These are phyloP conservation scores for Rhorus exstirpatorius DNA, from an alignment of 2,888 invertebrate genomes.

Conservation along the genomic window DNA sequence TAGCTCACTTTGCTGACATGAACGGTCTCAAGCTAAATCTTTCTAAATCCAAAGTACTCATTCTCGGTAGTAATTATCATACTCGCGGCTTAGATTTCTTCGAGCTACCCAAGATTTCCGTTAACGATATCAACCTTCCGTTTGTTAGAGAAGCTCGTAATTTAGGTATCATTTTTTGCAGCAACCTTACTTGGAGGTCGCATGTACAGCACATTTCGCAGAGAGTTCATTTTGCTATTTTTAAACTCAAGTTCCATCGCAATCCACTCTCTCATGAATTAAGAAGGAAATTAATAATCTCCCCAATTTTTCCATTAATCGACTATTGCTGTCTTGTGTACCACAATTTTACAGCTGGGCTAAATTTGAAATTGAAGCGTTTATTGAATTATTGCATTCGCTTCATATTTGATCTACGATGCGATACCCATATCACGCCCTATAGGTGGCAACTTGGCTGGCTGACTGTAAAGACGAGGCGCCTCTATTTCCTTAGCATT, in stretches of 20 bases:
- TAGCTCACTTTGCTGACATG: neutral
- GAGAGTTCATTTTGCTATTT: slow-evolving; percentile 1
- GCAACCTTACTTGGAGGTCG: neutral
- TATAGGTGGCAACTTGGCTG: too few relatives aligned
- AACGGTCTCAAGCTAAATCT: slow-evolving; percentile 5
- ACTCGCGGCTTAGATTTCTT: neutral
- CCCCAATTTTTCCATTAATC: slow-evolving; percentile 28
- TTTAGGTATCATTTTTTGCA: neutral
- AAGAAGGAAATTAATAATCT: neutral
- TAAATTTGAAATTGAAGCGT: slow-evolving; percentile 28
- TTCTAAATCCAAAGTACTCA: neutral
- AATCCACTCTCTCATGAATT: slow-evolving; percentile 1
- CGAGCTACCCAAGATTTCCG: neutral
- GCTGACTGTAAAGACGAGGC: too few relatives aligned
- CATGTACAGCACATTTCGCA: neutral
- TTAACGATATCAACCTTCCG: slow-evolving; percentile 30
- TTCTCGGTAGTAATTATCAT: neutral
- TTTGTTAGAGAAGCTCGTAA: slow-evolving; percentile 23
- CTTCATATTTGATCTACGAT: slow-evolving; percentile 31
- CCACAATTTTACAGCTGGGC: slow-evolving; percentile 14
- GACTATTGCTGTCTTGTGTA: slow-evolving; percentile 51
- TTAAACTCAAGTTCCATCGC: slow-evolving; percentile 3
- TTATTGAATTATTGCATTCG: slow-evolving; percentile 19
- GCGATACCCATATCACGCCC: neutral
- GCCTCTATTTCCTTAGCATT: too few relatives aligned